Evolutionary conservation across 1,140 invertebrate species (phyloP).

Genomic region (Lucilia sericata): DNA sequence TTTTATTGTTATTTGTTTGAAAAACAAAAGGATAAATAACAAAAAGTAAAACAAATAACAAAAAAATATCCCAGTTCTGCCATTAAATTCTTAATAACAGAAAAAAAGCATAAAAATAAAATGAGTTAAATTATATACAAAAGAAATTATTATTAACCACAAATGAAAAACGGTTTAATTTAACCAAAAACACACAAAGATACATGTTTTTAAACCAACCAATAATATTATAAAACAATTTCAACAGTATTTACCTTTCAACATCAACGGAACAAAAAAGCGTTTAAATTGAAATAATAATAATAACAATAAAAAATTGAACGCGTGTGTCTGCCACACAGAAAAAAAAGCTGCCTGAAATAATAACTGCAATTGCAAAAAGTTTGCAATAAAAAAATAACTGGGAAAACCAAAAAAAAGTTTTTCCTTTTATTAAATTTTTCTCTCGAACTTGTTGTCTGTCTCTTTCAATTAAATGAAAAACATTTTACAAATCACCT

Average conservation of each 20-base stretch:
- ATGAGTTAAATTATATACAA: background rate
- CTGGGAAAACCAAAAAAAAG: too few species aligned
- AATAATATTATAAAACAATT: background rate
- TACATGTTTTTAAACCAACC: background rate
- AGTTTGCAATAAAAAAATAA: background rate
- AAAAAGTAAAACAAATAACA: background rate
- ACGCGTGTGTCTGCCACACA: background rate
- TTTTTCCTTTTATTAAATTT: too few species aligned
- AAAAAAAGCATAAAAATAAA: too few species aligned
- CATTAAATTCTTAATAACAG: background rate
- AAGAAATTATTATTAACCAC: conserved; percentile 7
- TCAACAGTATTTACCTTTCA: conserved; percentile 21
- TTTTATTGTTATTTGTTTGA: conserved; percentile 13
- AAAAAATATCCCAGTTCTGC: background rate
- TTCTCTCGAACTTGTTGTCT: too few species aligned
- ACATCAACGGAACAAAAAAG: background rate
- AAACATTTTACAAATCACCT: conserved; percentile 16
- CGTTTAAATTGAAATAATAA: background rate
- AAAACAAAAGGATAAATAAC: conserved; percentile 9
- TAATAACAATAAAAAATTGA: background rate
- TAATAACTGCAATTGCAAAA: background rate
- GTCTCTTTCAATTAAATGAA: background rate
- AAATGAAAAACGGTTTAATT: background rate
- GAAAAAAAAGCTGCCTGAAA: too few species aligned
- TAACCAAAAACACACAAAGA: background rate